Conservation (phyloP, 64 coral and sea anemone genomes). For the Hydrozoanthus tunicans region DNA sequence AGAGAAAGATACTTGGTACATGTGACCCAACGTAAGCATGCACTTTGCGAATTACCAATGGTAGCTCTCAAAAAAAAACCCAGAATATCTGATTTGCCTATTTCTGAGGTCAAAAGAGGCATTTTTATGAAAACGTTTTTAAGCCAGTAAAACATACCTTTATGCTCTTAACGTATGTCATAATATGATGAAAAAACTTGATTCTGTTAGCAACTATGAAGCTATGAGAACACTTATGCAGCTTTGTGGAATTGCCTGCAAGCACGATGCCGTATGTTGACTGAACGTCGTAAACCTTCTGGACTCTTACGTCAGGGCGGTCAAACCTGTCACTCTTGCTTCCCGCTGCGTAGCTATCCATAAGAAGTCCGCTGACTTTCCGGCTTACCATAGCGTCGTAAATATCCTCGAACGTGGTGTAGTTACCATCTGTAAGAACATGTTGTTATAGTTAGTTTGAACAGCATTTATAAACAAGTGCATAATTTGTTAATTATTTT, state of each 20-base stretch:
- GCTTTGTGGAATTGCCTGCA: conserved; percentile 21
- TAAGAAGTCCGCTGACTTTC: conserved; percentile 28
- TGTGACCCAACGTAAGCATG: too few relatives aligned
- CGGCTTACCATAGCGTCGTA: conserved; percentile 17
- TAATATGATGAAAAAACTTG: conserved; percentile 1
- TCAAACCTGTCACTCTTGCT: background rate
- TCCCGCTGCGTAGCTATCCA: conserved; percentile 31
- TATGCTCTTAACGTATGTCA: background rate
- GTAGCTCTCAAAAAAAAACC: background rate
- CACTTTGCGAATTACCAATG: too few relatives aligned
- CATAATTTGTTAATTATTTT: too few relatives aligned
- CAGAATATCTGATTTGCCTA: background rate
- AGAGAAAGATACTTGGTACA: too few relatives aligned
- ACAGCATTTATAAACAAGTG: too few relatives aligned
- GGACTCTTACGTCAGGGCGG: conserved; percentile 19
- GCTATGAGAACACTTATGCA: conserved; percentile 3
- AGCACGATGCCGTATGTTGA: conserved; percentile 47
- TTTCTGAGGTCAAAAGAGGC: too few relatives aligned
- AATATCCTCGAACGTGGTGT: conserved; percentile 33
- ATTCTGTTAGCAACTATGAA: conserved; percentile 38
- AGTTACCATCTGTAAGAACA: conserved; percentile 19
- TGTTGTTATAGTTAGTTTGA: background rate
- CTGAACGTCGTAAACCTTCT: conserved; percentile 44
- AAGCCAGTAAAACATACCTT: background rate
- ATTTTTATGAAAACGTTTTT: background rate